Base-by-base conservation (phyloP, 1,140 invertebrate genomes). In the Drosophila triauraria region DNA sequence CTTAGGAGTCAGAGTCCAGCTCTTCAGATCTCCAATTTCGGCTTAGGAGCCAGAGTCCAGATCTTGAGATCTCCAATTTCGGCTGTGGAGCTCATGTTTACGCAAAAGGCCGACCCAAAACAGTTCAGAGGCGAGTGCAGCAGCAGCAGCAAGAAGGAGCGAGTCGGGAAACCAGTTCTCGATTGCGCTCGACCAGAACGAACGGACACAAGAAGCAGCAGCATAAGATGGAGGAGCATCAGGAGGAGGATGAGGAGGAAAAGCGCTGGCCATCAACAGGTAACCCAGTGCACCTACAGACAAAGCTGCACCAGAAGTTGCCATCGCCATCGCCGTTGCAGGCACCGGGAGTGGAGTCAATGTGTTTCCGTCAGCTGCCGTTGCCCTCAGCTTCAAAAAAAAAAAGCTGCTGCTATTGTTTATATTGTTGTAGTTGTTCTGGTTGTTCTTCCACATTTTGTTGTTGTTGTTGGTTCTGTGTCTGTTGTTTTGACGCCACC, bases 281-380 rank as follows among this genome's bases (percentile, higher is more conserved):
- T 87, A 87, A 88, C 77, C 80, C 84, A 87, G 78, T 87, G 83
- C 84, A 87, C 83, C 84, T 82, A 87, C 79, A 80, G 74, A 71
- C 43, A 43, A 46, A 30, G 84, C 58, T 46, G 61, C 76, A 85
- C 78, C 78, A 86, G 83, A 86, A 82, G 79, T 75, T 61, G 78
- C 43, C 71, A 44, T 63, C 72, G 53, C 44, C 50, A 35, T 17
- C 50, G 23, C n/a, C 30, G 43, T 63, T 59, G 35, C 23, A 53
- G 27, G 5, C 25, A 17, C 9, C 25, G 25, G 17, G 51, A 38
- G 53, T 15, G 54, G 68, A 86, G 63, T 77, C 84, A 76, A 88
- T 88, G 76, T 71, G 76, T 87, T 88, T 87, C 83, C 84, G 83
- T 84, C 83, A 87, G 84, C 80, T 88, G 84, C 83, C 80, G 69